Percentiles rank a stretch among this genome's conserved stretches.
Conservation (phyloP, 92 coral and sea anemone genomes). For the Phymanthus crucifer region DNA sequence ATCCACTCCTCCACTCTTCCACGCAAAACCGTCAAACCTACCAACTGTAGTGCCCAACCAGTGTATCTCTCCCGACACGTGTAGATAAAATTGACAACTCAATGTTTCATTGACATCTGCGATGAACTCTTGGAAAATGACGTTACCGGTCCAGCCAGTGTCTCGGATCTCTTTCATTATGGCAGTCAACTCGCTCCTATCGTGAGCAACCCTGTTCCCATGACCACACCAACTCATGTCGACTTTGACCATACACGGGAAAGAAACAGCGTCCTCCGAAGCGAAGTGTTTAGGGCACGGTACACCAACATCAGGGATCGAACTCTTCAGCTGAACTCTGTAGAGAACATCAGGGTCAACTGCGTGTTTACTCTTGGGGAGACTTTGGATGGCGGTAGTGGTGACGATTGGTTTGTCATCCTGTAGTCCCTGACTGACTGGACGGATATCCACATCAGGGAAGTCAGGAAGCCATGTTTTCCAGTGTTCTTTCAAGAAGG, state of each 20-base stretch:
- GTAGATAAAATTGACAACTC: conserved; percentile 33
- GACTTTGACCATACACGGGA: conserved; percentile 61
- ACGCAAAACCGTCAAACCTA: background rate
- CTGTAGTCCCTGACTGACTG: conserved; percentile 50
- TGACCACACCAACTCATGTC: conserved; percentile 50
- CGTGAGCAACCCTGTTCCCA: conserved; percentile 45
- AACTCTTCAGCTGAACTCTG: conserved; percentile 47
- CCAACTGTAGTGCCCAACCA: background rate
- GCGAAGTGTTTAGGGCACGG: conserved; percentile 42
- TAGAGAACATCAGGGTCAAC: conserved; percentile 55
- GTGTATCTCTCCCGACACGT: background rate
- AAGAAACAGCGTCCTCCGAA: conserved; percentile 22
- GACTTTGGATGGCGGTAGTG: conserved; percentile 40
- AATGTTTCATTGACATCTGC: conserved; percentile 41
- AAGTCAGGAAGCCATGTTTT: conserved; percentile 55
- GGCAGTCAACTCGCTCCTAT: conserved; percentile 35
- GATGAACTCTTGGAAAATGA: conserved; percentile 34
- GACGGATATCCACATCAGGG: conserved; percentile 29
- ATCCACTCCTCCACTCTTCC: background rate
- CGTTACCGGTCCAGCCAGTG: conserved; percentile 29
- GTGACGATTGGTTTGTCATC: conserved; percentile 56
- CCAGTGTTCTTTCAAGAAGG: conserved; percentile 49
- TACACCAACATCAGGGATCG: conserved; percentile 44
- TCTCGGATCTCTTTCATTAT: conserved; percentile 34
- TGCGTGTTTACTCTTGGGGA: conserved; percentile 47